A percentile compares a stretch with the other conserved stretches of the same genome.
phyloP scores from a whole-genome alignment of 2,113 vertebrate genomes.

The Amphiprion percula region DNA sequence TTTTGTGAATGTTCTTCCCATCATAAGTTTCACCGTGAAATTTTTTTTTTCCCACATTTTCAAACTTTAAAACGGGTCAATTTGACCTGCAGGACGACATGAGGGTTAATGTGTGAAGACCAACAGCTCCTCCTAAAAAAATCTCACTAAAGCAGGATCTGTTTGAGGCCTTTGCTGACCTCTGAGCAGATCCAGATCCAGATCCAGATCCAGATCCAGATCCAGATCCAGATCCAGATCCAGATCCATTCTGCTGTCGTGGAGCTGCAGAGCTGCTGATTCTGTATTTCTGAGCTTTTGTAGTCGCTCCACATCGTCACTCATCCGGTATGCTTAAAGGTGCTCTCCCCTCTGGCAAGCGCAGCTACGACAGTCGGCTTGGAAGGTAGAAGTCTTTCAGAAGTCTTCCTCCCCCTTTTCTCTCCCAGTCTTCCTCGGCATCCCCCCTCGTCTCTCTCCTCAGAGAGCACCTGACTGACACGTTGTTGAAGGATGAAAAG shows the following conservation, averaged over 20 bases:
- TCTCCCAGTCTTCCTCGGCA: constrained; percentile 60
- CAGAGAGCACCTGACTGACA: constrained; percentile 79
- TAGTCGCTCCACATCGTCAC: constrained; percentile 77
- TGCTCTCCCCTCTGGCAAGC: constrained; percentile 82
- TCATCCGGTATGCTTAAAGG: constrained; percentile 82
- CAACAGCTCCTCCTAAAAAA: no score
- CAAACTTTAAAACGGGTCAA: no score
- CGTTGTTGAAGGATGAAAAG: constrained; percentile 78
- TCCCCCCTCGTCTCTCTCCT: constrained; percentile 58
- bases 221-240: constrained; percentile 25
- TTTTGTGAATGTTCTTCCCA: no score
- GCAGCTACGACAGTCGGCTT: constrained; percentile 76
- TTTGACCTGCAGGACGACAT: no score
- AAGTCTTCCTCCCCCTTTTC: constrained; percentile 65
- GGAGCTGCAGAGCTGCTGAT: constrained; percentile 71
- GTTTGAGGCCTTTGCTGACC: constrained; percentile 45
- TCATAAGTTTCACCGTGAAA: no score
- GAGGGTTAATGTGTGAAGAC: no score
- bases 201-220: no score
- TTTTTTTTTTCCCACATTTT: no score
- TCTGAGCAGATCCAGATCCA: constrained; percentile 43
- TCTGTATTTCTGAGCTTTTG: constrained; percentile 80
- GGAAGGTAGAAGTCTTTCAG: constrained; percentile 80
- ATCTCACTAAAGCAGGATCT: no score
- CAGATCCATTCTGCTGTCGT: constrained; percentile 24